A percentile compares a stretch with the other conserved stretches of the same genome.
Conservation (phyloP, 2,888 invertebrate species). For the Meteorus cinctellus region DNA sequence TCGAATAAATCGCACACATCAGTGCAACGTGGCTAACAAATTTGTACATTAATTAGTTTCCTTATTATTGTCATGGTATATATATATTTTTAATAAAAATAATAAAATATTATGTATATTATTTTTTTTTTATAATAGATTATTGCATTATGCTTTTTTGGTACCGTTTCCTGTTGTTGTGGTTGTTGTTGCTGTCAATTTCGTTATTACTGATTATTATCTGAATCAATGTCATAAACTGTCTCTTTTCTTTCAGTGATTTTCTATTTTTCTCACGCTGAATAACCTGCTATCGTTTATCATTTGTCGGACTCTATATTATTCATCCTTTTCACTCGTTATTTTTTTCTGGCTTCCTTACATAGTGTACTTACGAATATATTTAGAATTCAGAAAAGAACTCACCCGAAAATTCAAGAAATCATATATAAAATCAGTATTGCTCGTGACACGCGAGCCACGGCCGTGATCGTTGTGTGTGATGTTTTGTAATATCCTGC, state of each 20-base stretch:
- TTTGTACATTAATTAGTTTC: constrained; percentile 73
- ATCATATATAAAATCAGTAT: constrained; percentile 15
- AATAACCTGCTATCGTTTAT: constrained; percentile 1
- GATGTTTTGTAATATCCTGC: constrained; percentile 39
- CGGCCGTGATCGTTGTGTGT: constrained; percentile 33
- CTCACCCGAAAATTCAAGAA: constrained; percentile 4
- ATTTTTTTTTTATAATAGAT: constrained; percentile 71
- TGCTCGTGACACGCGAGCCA: not conserved
- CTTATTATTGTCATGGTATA: constrained; percentile 72
- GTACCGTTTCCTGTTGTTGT: constrained; percentile 68
- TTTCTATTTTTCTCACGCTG: not conserved
- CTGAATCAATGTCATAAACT: constrained; percentile 18
- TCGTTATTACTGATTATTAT: constrained; percentile 28
- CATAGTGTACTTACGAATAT: constrained; percentile 10
- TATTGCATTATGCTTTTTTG: constrained; percentile 74
- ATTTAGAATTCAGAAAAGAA: constrained; percentile 9
- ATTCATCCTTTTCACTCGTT: not conserved
- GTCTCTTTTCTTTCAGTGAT: not conserved
- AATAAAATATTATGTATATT: constrained; percentile 73
- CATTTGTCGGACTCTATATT: constrained; percentile 4
- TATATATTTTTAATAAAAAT: constrained; percentile 72
- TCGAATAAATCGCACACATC: constrained; percentile 56
- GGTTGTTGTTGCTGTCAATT: constrained; percentile 43
- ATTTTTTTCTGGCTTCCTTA: not conserved
- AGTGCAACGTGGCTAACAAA: constrained; percentile 71